Conservation (phyloP, 2,888 invertebrate genomes). For the Diloba caeruleocephala region DNA sequence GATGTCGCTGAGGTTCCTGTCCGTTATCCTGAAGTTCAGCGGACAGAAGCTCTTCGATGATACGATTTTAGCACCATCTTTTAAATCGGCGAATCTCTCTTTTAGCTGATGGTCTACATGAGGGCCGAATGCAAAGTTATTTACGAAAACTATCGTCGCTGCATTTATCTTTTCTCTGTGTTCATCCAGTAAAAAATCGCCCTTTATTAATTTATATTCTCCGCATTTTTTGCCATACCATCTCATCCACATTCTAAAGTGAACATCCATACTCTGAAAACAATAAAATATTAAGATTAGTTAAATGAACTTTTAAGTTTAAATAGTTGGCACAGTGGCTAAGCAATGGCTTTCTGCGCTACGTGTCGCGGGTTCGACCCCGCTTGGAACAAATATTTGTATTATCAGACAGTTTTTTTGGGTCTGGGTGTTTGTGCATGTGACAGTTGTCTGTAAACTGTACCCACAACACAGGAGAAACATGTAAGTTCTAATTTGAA, state of each 20-base stretch:
- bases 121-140: conserved; percentile 99
- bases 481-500: too few species aligned
- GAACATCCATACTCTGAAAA: conserved; percentile 94
- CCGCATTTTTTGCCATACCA: conserved; percentile 99
- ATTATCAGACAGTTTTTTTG: too few species aligned
- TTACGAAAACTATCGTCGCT: conserved; percentile 99
- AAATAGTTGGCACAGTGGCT: too few species aligned
- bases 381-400: too few species aligned
- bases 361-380: too few species aligned
- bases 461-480: too few species aligned
- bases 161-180: conserved; percentile 98
- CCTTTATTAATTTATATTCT: conserved; percentile 97
- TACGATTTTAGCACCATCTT: conserved; percentile 98
- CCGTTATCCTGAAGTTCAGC: conserved; percentile 99
- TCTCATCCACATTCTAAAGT: conserved; percentile 98
- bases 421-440: too few species aligned
- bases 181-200: conserved; percentile 97
- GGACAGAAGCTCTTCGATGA: conserved; percentile 99
- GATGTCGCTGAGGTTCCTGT: conserved; percentile 99
- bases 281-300: neutral
- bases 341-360: too few species aligned
- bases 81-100: conserved; percentile 98
- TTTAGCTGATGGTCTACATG: conserved; percentile 99
- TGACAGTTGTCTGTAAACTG: too few species aligned
- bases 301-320: too few species aligned